Base-by-base conservation (phyloP, 2,113 vertebrate species). In the Trochalopteron elliotii region DNA sequence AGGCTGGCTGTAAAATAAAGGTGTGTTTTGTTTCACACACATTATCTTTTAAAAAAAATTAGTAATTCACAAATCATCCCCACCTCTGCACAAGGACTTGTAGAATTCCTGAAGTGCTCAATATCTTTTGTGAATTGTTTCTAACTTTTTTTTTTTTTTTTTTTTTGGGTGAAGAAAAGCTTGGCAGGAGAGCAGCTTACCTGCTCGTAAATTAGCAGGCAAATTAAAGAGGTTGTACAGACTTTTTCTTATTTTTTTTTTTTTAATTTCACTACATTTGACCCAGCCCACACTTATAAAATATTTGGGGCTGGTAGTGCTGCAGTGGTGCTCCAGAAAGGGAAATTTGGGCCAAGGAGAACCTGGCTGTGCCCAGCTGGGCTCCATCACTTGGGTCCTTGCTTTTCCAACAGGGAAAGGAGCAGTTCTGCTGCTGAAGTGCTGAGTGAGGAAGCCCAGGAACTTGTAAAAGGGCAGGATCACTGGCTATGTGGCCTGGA, bases 21-120 rank as follows among this genome's bases (percentile, higher is more conserved):
- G 19, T 16, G 39, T 6, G 53, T 59, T 82, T 72, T 40, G 61
- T 49, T 76, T n/a, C 67, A 75, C 13, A 9, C 15, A 14, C 2
- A 7, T 52, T 44, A 39, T 39, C 37, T 39, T 39, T 39, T 39
- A 39, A 39, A 44, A 15, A 16, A 82, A 53, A 35, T 1, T 7
- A n/a, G 19, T 71, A 47, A 65, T 42, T 57, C 31, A 47, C 30
- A 28, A 70, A 39, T 64, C 40, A 75, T 56, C 30, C 47, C 11
- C 4, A 7, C 31, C 16, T 56, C 90, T 56, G 77, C 39, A 47
- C 27, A 39, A 84, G 57, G 39, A 47, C 65, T 71, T 75, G 52
- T 10, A 71, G 71, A 84, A 84, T 78, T 87, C 91, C 84, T 82
- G 69, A 55, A 87, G 60, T 52, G 65, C 77, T 91, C 65, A 12